phyloP scores from a whole-genome alignment of 2,888 invertebrate species.

The Syrphus vitripennis region DNA sequence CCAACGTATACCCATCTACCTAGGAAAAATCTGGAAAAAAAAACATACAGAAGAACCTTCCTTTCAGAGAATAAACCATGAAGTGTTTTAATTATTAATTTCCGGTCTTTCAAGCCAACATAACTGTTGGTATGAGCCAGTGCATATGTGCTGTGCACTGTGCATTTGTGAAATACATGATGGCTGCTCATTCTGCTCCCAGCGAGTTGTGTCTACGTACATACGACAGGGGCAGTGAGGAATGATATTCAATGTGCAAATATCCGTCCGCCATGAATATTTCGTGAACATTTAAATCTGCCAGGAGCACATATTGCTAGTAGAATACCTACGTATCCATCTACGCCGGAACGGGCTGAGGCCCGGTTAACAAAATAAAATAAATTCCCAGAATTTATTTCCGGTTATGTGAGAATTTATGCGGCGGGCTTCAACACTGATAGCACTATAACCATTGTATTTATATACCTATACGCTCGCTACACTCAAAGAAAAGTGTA shows the following conservation, averaged over 20 bases:
- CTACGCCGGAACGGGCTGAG: conserved; percentile 24
- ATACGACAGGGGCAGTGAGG: conserved; percentile 5
- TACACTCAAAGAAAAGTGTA: not conserved
- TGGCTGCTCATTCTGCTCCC: not conserved
- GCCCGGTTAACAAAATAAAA: conserved; percentile 60
- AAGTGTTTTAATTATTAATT: conserved; percentile 71
- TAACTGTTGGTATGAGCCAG: not conserved
- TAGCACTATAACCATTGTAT: conserved; percentile 3
- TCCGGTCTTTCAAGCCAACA: conserved; percentile 58
- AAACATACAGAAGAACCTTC: not conserved
- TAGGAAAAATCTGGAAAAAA: not conserved
- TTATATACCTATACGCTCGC: not conserved
- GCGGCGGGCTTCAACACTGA: conserved; percentile 56
- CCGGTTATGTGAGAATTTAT: conserved; percentile 70
- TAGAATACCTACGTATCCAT: conserved; percentile 33
- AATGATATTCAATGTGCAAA: conserved; percentile 67
- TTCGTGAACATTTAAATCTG: conserved; percentile 70
- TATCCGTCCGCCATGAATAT: conserved; percentile 70
- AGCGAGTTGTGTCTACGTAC: not conserved
- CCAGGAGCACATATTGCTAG: conserved; percentile 65
- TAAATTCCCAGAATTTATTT: conserved; percentile 69
- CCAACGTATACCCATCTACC: not conserved
- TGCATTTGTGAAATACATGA: conserved; percentile 33
- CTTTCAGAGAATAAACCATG: conserved; percentile 55
- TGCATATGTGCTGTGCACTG: not conserved